phyloP scores from a whole-genome alignment of 2,113 vertebrate species.

The Scartelaos histophorus region DNA sequence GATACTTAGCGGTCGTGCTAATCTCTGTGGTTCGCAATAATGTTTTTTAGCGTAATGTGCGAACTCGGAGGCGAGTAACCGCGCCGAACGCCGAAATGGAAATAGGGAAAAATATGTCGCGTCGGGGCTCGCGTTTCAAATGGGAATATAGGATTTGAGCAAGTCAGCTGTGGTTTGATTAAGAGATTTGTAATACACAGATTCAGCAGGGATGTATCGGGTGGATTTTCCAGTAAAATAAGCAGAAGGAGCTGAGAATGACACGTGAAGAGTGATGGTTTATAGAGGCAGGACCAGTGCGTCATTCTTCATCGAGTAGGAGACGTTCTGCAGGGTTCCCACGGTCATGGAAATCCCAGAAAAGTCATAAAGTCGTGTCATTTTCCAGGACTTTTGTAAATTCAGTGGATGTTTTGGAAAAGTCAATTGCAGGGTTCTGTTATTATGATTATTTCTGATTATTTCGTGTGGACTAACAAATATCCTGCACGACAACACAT shows the following conservation, averaged over 20 bases:
- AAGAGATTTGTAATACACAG: constrained; percentile 19
- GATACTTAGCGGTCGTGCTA: constrained; percentile 16
- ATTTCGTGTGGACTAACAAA: too few species aligned
- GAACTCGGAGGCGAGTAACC: constrained; percentile 29
- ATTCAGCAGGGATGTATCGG: neutral
- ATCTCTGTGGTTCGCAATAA: constrained; percentile 18
- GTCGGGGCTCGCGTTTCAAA: constrained; percentile 32
- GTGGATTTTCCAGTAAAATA: constrained; percentile 41
- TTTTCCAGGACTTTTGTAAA: too few species aligned
- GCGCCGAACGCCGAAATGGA: constrained; percentile 29
- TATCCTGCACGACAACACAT: too few species aligned
- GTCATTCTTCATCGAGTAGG: too few species aligned
- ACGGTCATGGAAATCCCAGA: too few species aligned
- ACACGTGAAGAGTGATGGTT: constrained; percentile 27
- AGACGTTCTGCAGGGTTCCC: too few species aligned
- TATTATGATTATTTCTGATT: too few species aligned
- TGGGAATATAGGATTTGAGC: constrained; percentile 30
- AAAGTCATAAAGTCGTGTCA: too few species aligned
- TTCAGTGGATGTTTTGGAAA: too few species aligned
- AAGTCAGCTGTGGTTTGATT: constrained; percentile 26
- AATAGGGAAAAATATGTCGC: constrained; percentile 22
- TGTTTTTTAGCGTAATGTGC: constrained; percentile 46
- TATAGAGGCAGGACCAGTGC: neutral
- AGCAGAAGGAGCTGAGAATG: neutral
- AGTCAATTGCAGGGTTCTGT: too few species aligned